Percentiles rank a stretch among this genome's conserved stretches.
These are phyloP conservation scores for Otis tarda DNA, from an alignment of 2,113 vertebrate species.

Conservation along the genomic window DNA sequence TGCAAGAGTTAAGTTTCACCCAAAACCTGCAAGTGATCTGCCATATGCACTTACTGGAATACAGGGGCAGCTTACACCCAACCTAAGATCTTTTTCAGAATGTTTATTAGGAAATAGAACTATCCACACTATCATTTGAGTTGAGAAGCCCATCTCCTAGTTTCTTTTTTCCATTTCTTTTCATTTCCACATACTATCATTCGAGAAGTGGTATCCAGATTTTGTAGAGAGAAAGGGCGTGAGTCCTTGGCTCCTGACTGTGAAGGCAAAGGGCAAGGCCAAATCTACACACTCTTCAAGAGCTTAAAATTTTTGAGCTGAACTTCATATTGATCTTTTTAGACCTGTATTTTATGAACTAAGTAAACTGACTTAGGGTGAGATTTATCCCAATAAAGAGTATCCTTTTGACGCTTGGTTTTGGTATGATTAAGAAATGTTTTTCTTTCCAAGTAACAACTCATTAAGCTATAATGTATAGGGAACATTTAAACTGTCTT, in stretches of 20 bases:
- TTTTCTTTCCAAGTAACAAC: background rate
- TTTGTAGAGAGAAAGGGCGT: background rate
- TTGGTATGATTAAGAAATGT: background rate
- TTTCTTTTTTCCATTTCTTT: background rate
- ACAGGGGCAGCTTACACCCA: background rate
- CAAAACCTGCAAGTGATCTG: background rate
- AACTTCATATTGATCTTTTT: background rate
- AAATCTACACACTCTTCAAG: background rate
- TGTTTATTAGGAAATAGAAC: background rate
- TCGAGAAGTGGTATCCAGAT: background rate
- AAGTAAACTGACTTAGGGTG: background rate
- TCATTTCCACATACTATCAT: background rate
- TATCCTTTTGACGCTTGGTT: background rate
- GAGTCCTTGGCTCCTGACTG: background rate
- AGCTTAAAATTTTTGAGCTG: background rate
- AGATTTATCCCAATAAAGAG: background rate
- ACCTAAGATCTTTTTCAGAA: background rate
- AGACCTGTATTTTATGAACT: background rate
- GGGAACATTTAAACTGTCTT: background rate
- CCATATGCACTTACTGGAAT: background rate
- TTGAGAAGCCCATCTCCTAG: background rate
- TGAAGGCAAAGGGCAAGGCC: background rate
- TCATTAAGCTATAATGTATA: background rate
- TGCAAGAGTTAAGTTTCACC: background rate
- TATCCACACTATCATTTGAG: background rate